A percentile compares a stretch with the other conserved stretches of the same genome.
These are phyloP conservation scores for Helicoverpa assulta DNA, from an alignment of 2,888 invertebrate species.

Conservation along the genomic window DNA sequence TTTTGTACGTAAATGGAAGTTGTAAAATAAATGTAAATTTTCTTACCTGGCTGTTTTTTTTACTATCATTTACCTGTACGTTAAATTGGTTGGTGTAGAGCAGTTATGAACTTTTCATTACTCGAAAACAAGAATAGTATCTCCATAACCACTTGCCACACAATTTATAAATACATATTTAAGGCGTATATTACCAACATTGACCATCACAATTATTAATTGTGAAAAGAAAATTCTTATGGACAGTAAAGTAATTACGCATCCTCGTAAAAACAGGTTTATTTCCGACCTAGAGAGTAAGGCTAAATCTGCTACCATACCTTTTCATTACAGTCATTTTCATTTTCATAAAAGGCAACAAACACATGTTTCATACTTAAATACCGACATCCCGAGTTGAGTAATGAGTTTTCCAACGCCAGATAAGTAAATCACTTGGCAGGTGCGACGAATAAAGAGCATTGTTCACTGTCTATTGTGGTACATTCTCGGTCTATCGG, in stretches of 20 bases:
- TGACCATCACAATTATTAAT: too few species aligned
- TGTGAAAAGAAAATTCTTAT: too few species aligned
- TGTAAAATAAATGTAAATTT: slow-evolving; percentile 21
- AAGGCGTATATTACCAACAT: too few species aligned
- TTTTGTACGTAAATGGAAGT: not conserved
- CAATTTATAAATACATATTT: too few species aligned
- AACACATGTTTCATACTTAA: slow-evolving; percentile 28
- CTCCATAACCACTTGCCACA: too few species aligned
- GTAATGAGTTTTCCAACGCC: slow-evolving; percentile 39
- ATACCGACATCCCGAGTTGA: slow-evolving; percentile 28
- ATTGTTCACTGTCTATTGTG: slow-evolving; percentile 43
- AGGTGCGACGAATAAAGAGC: slow-evolving; percentile 22
- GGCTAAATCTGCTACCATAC: not conserved
- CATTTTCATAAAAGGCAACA: slow-evolving; percentile 10
- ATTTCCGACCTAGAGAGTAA: not conserved
- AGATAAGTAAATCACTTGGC: slow-evolving; percentile 18
- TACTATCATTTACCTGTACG: not conserved
- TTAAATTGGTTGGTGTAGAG: too few species aligned
- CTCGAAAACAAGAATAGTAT: too few species aligned
- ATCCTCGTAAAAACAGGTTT: too few species aligned
- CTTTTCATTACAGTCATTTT: slow-evolving; percentile 18
- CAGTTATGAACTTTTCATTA: too few species aligned
- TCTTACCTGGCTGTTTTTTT: slow-evolving; percentile 17
- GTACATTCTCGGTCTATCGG: slow-evolving; percentile 46
- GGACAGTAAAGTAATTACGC: too few species aligned